Conservation (phyloP, 2,113 vertebrate genomes). For the Hystrix brachyura region DNA sequence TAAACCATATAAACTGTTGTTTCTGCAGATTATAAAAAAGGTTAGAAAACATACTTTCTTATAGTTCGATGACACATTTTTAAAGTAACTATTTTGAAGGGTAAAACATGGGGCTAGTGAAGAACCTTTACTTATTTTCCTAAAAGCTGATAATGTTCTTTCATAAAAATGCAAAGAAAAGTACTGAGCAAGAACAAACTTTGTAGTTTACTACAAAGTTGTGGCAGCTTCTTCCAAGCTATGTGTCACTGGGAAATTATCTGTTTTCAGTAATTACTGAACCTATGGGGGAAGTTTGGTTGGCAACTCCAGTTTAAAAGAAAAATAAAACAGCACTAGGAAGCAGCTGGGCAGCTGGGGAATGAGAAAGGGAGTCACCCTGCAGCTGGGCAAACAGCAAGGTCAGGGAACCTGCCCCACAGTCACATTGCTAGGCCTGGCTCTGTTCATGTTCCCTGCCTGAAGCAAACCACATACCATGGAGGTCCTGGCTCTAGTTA, state of each 20-base stretch:
- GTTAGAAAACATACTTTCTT: background rate
- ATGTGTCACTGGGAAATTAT: slow-evolving; percentile 28
- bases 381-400: slow-evolving; percentile 81
- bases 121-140: slow-evolving; percentile 32
- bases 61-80: background rate
- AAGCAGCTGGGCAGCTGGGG: slow-evolving; percentile 70
- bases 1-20: background rate
- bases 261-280: slow-evolving; percentile 73
- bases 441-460: slow-evolving; percentile 70
- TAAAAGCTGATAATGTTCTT: slow-evolving; percentile 26
- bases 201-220: background rate
- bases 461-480: slow-evolving; percentile 62
- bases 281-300: slow-evolving; percentile 40
- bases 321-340: slow-evolving; percentile 71
- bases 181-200: background rate
- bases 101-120: background rate
- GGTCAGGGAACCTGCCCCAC: slow-evolving; percentile 44
- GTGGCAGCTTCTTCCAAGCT: background rate
- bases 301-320: slow-evolving; percentile 68
- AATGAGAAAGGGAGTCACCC: slow-evolving; percentile 65
- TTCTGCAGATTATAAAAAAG: background rate
- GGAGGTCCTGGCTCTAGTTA: slow-evolving; percentile 51
- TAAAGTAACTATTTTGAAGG: background rate
- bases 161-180: slow-evolving; percentile 9
- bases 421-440: slow-evolving; percentile 66